Evolutionary conservation across 2,888 invertebrate genomes (phyloP), one percentile per base, ranked within the genome.

Genomic region (Phasia obesa): DNA sequence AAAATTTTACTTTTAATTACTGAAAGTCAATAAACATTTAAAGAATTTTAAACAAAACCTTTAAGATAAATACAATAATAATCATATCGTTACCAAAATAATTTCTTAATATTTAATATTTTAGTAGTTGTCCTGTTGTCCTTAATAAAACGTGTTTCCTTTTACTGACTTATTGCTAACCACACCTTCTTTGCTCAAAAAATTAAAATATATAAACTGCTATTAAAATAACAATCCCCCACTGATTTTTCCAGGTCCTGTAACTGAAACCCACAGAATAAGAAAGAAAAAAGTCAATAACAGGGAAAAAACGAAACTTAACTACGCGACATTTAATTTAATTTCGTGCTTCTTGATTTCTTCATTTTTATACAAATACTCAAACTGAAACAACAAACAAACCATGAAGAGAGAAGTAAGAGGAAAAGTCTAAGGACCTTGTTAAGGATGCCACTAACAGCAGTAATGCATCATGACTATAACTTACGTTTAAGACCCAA

Each of bases 251-350:
- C 19, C 25, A 44, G 21, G 21, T 71, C 55, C 67, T 83, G 83
- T 79, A 83, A 83, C 25, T 83, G 83, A 83, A 79, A 79, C 79
- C 79, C 85, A 85, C 88, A 87, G 88, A 87, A 69, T 59, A 57
- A 19, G n/a, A n/a, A n/a, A n/a, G 25, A 9, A 71, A 25, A 19
- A 76, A 31, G 35, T 73, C 35, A 67, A 51, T 19, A 59, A 42
- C 27, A 65, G 7, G 11, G 9, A 64, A 23, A 60, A 69, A 59
- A 55, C 57, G 27, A 49, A 87, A 88, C 84, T 87, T 87, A 88
- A 88, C 88, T 87, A 87, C 87, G 88, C 87, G 88, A 75, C 87
- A 87, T 89, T 89, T 88, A 88, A 89, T 89, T 89, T 89, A 88
- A 89, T 89, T 89, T 89, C 86, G 87, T 87, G 88, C 87, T 88